These are phyloP conservation scores for Wasmannia auropunctata DNA, from an alignment of 1,140 invertebrate species.

Conservation along the genomic window DNA sequence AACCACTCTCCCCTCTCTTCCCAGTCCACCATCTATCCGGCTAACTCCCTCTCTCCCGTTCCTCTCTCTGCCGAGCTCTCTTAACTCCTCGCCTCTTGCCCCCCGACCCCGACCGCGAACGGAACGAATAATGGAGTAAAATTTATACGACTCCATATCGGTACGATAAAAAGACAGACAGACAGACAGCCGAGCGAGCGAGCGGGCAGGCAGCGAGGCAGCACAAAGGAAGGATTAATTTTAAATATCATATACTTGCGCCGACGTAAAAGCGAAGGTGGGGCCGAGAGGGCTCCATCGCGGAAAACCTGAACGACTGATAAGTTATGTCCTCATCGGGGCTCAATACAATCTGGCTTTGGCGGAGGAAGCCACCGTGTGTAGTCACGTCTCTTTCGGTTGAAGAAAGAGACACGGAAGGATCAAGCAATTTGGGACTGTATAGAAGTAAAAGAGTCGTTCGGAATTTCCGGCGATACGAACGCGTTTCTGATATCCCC, in stretches of 20 bases:
- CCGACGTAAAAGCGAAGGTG: slow-evolving; percentile 75
- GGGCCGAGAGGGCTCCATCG: slow-evolving; percentile 65
- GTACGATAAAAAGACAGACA: slow-evolving; percentile 83
- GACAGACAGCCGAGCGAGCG: slow-evolving; percentile 68
- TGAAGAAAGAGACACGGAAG: slow-evolving; percentile 35
- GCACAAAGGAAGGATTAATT: slow-evolving; percentile 85
- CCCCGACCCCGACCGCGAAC: slow-evolving; percentile 59
- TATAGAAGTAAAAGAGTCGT: slow-evolving; percentile 23
- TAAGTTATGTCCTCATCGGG: slow-evolving; percentile 70
- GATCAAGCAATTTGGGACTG: slow-evolving; percentile 52
- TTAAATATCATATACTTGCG: slow-evolving; percentile 83
- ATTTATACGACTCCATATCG: slow-evolving; percentile 84
- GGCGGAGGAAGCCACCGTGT: slow-evolving; percentile 20
- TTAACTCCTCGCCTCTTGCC: slow-evolving; percentile 59
- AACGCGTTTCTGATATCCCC: not conserved
- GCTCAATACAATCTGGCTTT: slow-evolving; percentile 59
- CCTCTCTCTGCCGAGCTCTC: slow-evolving; percentile 27
- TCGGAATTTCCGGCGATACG: not conserved
- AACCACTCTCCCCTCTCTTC: slow-evolving; percentile 31
- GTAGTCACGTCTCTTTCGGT: slow-evolving; percentile 50
- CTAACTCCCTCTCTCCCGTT: slow-evolving; percentile 42
- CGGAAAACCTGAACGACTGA: slow-evolving; percentile 67
- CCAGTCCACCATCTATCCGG: not conserved
- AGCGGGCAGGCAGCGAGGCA: slow-evolving; percentile 57
- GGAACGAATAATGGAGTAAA: slow-evolving; percentile 82